phyloP scores from a whole-genome alignment of 2,888 invertebrate genomes.

The Drosophila dives region DNA sequence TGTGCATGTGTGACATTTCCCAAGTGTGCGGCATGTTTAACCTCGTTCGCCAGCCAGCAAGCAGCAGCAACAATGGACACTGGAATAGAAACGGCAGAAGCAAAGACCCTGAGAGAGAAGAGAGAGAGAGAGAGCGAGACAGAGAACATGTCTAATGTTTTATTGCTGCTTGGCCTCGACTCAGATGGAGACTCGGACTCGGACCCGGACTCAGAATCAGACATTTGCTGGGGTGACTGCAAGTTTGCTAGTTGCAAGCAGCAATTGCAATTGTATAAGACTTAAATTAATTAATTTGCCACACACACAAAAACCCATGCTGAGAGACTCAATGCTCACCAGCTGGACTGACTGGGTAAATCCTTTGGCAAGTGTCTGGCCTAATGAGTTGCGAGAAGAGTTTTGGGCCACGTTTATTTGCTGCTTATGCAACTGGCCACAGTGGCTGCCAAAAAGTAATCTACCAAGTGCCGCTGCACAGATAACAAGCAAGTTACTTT shows the following conservation, averaged over 20 bases:
- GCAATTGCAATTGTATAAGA: constrained; percentile 75
- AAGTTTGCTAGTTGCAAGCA: constrained; percentile 46
- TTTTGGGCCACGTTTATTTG: constrained; percentile 37
- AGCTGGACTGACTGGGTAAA: constrained; percentile 38
- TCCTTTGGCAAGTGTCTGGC: constrained; percentile 76
- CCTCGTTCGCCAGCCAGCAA: constrained; percentile 67
- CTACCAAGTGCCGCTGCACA: constrained; percentile 34
- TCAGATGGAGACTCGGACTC: constrained; percentile 19
- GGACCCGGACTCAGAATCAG: constrained; percentile 7
- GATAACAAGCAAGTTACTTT: constrained; percentile 17
- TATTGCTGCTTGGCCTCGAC: constrained; percentile 64
- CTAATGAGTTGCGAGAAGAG: constrained; percentile 62
- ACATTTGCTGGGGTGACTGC: constrained; percentile 8
- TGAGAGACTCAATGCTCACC: neutral
- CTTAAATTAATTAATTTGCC: constrained; percentile 80
- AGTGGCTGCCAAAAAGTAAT: constrained; percentile 60
- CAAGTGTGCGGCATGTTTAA: constrained; percentile 74
- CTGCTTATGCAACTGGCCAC: constrained; percentile 50
- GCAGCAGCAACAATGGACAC: constrained; percentile 10
- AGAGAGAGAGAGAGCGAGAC: constrained; percentile 42
- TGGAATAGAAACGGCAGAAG: constrained; percentile 35
- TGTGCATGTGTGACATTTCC: constrained; percentile 49
- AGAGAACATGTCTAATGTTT: constrained; percentile 76
- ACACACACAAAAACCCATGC: constrained; percentile 32
- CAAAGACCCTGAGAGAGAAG: constrained; percentile 13